Conservation (phyloP, 2,113 vertebrate genomes). For the Todiramphus chloris region DNA sequence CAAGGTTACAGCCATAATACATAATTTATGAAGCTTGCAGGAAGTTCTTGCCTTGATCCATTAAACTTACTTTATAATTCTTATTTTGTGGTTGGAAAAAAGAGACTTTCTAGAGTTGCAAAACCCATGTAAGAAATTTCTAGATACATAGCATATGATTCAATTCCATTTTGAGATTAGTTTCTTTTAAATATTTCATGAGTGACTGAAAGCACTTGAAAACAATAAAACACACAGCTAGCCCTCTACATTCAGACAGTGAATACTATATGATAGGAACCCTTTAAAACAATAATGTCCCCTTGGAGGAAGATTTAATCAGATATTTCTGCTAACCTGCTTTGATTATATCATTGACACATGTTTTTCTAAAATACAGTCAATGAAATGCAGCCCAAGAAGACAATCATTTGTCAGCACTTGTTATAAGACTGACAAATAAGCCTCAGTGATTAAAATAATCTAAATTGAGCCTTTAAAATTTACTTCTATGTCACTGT, state of each 20-base stretch:
- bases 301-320: slow-evolving; percentile 17
- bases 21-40: slow-evolving; percentile 61
- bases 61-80: slow-evolving; percentile 45
- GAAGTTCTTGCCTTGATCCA: slow-evolving; percentile 39
- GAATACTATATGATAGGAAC: background rate
- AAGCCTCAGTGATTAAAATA: background rate
- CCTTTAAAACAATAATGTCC: background rate
- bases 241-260: background rate
- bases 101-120: background rate
- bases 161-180: slow-evolving; percentile 3
- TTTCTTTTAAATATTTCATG: slow-evolving; percentile 32
- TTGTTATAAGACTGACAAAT: background rate
- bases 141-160: background rate
- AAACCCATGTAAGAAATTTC: background rate
- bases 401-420: background rate
- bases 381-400: slow-evolving; percentile 1
- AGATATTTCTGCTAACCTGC: slow-evolving; percentile 32
- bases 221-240: background rate
- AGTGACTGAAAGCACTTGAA: slow-evolving; percentile 28
- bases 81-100: slow-evolving; percentile 5
- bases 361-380: background rate
- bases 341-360: slow-evolving; percentile 2
- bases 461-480: background rate
- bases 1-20: slow-evolving; percentile 44
- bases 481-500: background rate